phyloP scores from a whole-genome alignment of 2,113 vertebrate species.

The Prunella fulvescens region DNA sequence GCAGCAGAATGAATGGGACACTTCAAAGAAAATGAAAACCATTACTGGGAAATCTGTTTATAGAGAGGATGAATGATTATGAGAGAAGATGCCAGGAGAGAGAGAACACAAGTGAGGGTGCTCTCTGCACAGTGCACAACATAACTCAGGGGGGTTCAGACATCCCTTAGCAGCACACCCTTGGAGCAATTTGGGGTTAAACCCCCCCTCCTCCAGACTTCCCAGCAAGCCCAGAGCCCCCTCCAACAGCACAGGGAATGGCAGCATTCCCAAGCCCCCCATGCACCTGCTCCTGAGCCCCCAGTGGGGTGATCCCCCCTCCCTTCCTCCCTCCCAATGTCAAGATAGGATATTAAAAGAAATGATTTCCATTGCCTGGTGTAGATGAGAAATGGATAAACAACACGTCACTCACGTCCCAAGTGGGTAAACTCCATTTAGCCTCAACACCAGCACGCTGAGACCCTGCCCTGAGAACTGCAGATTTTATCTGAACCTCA shows the following conservation, averaged over 20 bases:
- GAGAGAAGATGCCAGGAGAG: conserved; percentile 58
- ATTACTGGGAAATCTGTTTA: conserved; percentile 73
- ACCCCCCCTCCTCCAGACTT: not conserved
- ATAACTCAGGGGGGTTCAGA: not conserved
- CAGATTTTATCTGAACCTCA: conserved; percentile 50
- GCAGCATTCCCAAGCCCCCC: not conserved
- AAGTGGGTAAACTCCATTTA: conserved; percentile 51
- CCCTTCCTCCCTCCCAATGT: not conserved
- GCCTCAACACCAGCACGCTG: not conserved
- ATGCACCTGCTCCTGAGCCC: conserved; percentile 22
- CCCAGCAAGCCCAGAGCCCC: not conserved
- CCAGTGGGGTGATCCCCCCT: not conserved
- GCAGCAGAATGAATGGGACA: conserved; percentile 69
- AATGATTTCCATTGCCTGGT: conserved; percentile 19
- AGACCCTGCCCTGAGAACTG: conserved; percentile 31
- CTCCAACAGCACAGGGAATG: not conserved
- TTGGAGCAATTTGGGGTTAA: not conserved
- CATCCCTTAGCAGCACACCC: not conserved
- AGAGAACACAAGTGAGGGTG: not conserved
- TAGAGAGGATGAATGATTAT: conserved; percentile 72
- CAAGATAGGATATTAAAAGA: conserved; percentile 8
- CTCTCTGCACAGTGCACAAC: not conserved
- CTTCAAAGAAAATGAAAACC: conserved; percentile 74
- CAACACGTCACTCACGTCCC: not conserved
- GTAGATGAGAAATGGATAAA: conserved; percentile 60